phyloP scores from a whole-genome alignment of 1,140 invertebrate genomes.

The Hypsibius dujardini region DNA sequence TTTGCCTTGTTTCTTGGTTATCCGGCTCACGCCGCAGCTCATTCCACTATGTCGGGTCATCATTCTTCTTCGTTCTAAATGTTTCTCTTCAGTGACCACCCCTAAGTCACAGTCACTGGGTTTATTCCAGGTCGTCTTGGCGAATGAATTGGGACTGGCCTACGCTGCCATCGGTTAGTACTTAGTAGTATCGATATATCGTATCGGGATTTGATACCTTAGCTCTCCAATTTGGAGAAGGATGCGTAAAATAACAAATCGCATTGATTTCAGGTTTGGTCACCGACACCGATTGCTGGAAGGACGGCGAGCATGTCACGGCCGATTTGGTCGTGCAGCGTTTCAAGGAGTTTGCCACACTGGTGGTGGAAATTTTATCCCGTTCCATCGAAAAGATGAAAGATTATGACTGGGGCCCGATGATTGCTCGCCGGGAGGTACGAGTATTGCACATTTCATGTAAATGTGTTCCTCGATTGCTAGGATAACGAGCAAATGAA shows the following conservation, averaged over 20 bases:
- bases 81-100: no score
- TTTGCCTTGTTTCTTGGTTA: no score
- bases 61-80: no score
- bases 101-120: background rate
- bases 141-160: slow-evolving; percentile 79
- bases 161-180: slow-evolving; percentile 61
- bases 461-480: background rate
- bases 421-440: slow-evolving; percentile 3
- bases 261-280: slow-evolving; percentile 39
- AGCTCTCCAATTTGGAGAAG: no score
- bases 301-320: slow-evolving; percentile 38
- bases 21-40: no score
- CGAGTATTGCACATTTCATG: background rate
- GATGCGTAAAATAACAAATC: no score
- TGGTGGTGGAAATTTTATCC: slow-evolving; percentile 23
- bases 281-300: slow-evolving; percentile 97
- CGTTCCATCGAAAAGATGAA: slow-evolving; percentile 22
- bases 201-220: no score
- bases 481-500: background rate
- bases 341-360: slow-evolving; percentile 22
- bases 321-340: slow-evolving; percentile 25
- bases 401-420: slow-evolving; percentile 25
- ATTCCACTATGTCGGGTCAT: no score
- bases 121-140: slow-evolving; percentile 55
- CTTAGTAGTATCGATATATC: no score